A percentile compares a stretch with the other conserved stretches of the same genome.
These are phyloP conservation scores for Triplophysa siluroides DNA, from an alignment of 2,113 vertebrate species.

Conservation along the genomic window DNA sequence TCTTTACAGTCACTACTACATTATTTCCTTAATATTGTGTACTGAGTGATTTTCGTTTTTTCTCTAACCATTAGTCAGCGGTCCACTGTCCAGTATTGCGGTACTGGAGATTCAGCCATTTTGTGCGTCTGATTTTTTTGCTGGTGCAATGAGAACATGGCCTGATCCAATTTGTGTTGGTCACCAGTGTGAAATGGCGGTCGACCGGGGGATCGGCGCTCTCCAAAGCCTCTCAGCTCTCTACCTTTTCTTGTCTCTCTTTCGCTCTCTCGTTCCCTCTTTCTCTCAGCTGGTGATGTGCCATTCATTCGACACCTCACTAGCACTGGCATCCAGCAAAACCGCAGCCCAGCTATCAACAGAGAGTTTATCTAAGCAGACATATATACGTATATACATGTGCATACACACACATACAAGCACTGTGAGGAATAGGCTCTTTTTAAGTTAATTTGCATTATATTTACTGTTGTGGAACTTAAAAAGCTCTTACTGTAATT, in stretches of 20 bases:
- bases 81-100: constrained; percentile 19
- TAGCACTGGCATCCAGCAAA: constrained; percentile 37
- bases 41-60: not conserved
- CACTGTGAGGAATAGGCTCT: not conserved
- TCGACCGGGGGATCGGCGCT: constrained; percentile 52
- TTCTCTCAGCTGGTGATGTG: constrained; percentile 43
- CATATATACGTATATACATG: constrained; percentile 1
- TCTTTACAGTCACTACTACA: not conserved
- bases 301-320: constrained; percentile 43
- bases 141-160: constrained; percentile 75
- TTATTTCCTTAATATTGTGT: not conserved
- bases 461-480: not conserved
- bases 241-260: constrained; percentile 42
- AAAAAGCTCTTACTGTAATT: not conserved
- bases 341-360: constrained; percentile 53
- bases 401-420: not conserved
- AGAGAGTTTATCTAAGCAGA: not conserved
- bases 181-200: constrained; percentile 80
- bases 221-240: constrained; percentile 52
- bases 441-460: too few species aligned
- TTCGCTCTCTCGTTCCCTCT: constrained; percentile 35
- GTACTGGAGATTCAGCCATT: constrained; percentile 56
- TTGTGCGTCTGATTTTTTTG: constrained; percentile 66
- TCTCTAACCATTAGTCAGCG: constrained; percentile 6
- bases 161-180: constrained; percentile 81